Evolutionary conservation across 1,140 invertebrate genomes (phyloP).

Genomic region (Achatina immaculata): DNA sequence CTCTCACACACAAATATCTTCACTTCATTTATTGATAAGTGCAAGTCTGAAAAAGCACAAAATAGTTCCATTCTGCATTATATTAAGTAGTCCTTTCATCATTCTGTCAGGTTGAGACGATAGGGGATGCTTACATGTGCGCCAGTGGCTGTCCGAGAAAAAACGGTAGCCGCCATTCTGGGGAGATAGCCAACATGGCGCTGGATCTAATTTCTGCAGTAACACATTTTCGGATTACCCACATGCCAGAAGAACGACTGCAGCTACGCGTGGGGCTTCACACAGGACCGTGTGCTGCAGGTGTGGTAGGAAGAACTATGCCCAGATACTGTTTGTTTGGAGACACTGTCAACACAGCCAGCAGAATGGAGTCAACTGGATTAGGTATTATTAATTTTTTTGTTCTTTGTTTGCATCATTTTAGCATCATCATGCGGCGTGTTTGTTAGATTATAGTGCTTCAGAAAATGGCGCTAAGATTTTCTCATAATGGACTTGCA

Average conservation of each 20-base stretch:
- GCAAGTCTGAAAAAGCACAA: too few species aligned
- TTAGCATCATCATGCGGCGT: slow-evolving; percentile 41
- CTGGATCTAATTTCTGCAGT: slow-evolving; percentile 88
- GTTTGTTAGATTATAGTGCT: too few species aligned
- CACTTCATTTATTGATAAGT: too few species aligned
- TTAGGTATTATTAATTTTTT: slow-evolving; percentile 46
- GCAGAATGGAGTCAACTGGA: slow-evolving; percentile 65
- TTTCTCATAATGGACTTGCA: too few species aligned
- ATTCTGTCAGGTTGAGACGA: slow-evolving; percentile 55
- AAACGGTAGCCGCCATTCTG: slow-evolving; percentile 81
- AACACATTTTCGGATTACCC: slow-evolving; percentile 83
- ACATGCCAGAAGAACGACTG: slow-evolving; percentile 85
- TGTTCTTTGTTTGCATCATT: slow-evolving; percentile 37
- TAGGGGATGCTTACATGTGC: slow-evolving; percentile 93
- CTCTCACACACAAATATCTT: too few species aligned
- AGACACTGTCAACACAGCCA: slow-evolving; percentile 66
- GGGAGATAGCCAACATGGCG: slow-evolving; percentile 91
- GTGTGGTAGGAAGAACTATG: slow-evolving; percentile 65
- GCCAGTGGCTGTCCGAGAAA: slow-evolving; percentile 88
- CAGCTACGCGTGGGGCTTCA: slow-evolving; percentile 93
- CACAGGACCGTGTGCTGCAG: slow-evolving; percentile 77
- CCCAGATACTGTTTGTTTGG: slow-evolving; percentile 66
- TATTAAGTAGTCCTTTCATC: too few species aligned
- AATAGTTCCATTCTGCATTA: too few species aligned
- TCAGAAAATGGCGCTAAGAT: too few species aligned